These are phyloP conservation scores for Microdon myrmicae DNA, from an alignment of 2,888 invertebrate species.

Conservation along the genomic window DNA sequence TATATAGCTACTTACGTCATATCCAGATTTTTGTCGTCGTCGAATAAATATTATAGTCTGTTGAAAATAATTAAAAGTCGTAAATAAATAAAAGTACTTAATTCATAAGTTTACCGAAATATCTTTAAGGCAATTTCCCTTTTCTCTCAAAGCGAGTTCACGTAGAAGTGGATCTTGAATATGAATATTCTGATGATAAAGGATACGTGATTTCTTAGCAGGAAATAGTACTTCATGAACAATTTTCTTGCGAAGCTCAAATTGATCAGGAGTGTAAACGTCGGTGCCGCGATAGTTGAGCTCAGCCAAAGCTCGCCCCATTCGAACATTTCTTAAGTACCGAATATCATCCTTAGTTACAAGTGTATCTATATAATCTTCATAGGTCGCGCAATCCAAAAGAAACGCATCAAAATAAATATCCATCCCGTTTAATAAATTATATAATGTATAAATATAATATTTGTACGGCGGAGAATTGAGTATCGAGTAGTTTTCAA, in stretches of 20 bases:
- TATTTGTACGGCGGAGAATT: too few species aligned
- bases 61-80: too few species aligned
- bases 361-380: constrained; percentile 84
- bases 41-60: constrained; percentile 84
- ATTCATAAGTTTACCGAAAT: constrained; percentile 72
- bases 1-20: constrained; percentile 86
- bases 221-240: constrained; percentile 74
- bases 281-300: constrained; percentile 79
- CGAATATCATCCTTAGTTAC: constrained; percentile 77
- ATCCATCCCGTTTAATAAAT: too few species aligned
- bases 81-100: not conserved
- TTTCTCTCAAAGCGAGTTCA: constrained; percentile 78
- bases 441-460: too few species aligned
- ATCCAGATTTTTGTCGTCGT: constrained; percentile 74
- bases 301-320: constrained; percentile 78
- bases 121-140: constrained; percentile 77
- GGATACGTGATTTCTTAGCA: constrained; percentile 70
- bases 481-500: too few species aligned
- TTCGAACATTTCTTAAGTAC: constrained; percentile 76
- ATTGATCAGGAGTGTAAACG: constrained; percentile 73
- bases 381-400: constrained; percentile 68
- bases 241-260: constrained; percentile 70
- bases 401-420: constrained; percentile 58
- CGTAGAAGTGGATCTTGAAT: constrained; percentile 73
- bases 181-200: constrained; percentile 72